Conservation (phyloP, 2,888 invertebrate species). For the Microchrysa polita region DNA sequence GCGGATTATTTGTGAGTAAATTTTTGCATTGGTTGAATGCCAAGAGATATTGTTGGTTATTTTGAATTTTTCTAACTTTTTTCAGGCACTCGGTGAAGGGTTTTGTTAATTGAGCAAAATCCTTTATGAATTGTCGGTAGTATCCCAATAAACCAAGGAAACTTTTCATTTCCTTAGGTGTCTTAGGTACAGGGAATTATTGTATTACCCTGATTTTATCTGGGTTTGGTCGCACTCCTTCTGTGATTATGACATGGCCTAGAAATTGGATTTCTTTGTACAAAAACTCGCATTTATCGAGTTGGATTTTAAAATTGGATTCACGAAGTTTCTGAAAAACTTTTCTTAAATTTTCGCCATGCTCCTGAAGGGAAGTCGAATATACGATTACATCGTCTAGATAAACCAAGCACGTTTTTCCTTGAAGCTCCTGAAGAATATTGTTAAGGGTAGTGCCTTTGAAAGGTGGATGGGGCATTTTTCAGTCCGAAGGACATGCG, state of each 20-base stretch:
- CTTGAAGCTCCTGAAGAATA: conserved; percentile 32
- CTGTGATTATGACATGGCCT: neutral
- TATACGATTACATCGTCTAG: conserved; percentile 39
- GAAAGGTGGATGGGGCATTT: too few relatives aligned
- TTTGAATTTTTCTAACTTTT: neutral
- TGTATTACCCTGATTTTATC: too few relatives aligned
- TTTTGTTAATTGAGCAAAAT: too few relatives aligned
- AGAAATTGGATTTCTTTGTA: neutral
- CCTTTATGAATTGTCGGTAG: too few relatives aligned
- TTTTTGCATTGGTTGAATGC: neutral
- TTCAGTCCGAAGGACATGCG: too few relatives aligned
- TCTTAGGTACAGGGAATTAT: neutral
- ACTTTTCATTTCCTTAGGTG: neutral
- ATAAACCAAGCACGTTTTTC: too few relatives aligned
- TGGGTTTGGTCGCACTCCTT: neutral
- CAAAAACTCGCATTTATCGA: too few relatives aligned
- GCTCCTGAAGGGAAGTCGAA: neutral
- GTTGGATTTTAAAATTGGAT: neutral
- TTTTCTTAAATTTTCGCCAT: conserved; percentile 26
- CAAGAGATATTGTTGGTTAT: neutral
- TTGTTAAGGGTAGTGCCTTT: conserved; percentile 43
- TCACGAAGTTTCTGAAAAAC: neutral
- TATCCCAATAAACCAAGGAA: too few relatives aligned
- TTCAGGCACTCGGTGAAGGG: too few relatives aligned
- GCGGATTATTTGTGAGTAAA: neutral